phyloP scores from a whole-genome alignment of 2,113 vertebrate species.

The Hiodon alosoides region DNA sequence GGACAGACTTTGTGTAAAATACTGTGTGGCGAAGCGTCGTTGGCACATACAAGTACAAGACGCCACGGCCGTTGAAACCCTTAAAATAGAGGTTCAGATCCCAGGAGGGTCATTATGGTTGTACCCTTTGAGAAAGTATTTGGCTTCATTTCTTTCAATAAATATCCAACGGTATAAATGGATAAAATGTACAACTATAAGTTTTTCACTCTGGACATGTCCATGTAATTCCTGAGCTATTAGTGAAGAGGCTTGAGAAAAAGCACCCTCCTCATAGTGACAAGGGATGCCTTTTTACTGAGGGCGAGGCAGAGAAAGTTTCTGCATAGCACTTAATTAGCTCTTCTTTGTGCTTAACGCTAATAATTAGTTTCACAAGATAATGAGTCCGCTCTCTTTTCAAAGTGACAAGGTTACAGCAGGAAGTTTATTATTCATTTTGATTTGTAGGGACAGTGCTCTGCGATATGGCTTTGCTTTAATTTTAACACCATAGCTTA shows the following conservation, averaged over 20 bases:
- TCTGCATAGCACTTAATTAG: conserved; percentile 45
- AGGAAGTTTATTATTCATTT: conserved; percentile 13
- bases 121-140: no score
- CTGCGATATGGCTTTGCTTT: neutral
- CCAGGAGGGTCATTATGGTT: neutral
- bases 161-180: no score
- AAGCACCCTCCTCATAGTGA: no score
- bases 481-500: neutral
- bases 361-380: conserved; percentile 51
- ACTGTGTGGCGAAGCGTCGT: no score
- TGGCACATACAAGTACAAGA: no score
- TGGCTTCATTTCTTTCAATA: no score
- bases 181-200: no score
- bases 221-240: no score
- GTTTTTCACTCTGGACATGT: no score
- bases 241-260: neutral
- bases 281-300: no score
- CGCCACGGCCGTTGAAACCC: neutral
- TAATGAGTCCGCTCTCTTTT: conserved; percentile 44
- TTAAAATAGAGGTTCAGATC: neutral
- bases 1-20: no score
- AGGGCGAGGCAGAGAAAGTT: neutral
- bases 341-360: conserved; percentile 38
- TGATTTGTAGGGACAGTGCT: neutral
- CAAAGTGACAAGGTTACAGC: neutral